Evolutionary conservation across 2,888 invertebrate genomes (phyloP).

Genomic region (Beris chalybata): DNA sequence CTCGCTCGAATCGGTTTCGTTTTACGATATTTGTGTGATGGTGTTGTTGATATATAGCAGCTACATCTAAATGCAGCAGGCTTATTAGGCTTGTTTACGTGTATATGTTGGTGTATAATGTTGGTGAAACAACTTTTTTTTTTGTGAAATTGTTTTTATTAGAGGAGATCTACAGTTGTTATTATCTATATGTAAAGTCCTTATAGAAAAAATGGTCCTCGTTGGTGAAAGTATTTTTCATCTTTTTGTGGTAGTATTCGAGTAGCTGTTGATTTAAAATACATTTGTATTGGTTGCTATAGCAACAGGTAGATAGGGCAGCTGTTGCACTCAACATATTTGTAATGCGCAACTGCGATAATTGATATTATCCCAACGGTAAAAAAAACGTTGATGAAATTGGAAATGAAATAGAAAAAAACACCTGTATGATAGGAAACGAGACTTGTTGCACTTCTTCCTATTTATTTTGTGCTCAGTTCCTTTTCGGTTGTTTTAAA

Average conservation of each 20-base stretch:
- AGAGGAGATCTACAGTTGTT: no score
- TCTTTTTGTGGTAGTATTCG: not conserved
- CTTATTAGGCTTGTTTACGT: no score
- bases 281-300: constrained; percentile 6
- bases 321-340: constrained; percentile 24
- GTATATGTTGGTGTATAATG: constrained; percentile 16
- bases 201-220: no score
- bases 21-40: not conserved
- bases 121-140: constrained; percentile 12
- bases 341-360: constrained; percentile 12
- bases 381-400: no score
- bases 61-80: not conserved
- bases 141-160: constrained; percentile 5
- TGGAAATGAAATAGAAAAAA: no score
- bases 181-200: not conserved
- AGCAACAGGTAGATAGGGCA: constrained; percentile 28
- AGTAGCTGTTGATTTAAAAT: not conserved
- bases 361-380: constrained; percentile 1
- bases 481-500: no score
- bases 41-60: constrained; percentile 7
- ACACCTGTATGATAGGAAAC: no score
- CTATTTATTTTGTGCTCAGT: no score
- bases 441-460: no score
- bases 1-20: constrained; percentile 14
- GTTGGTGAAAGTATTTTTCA: no score